Conservation (phyloP, 2,888 invertebrate genomes). For the Strigamia transsilvanica region DNA sequence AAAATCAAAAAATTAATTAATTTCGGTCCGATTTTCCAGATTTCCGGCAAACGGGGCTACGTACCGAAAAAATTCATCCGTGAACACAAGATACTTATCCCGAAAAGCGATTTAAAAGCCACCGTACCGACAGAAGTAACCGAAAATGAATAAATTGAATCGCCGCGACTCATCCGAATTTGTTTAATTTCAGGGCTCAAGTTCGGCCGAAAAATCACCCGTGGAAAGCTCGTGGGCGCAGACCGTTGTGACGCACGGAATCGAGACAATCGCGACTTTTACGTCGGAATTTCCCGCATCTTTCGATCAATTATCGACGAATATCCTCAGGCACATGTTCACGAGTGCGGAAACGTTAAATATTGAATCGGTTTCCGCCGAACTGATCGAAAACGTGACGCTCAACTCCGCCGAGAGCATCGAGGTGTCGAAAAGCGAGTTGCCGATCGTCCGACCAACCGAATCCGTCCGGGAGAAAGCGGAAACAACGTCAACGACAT, state of each 20-base stretch:
- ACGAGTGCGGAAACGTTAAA: not conserved
- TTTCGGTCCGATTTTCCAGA: conserved; percentile 61
- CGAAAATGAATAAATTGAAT: not conserved
- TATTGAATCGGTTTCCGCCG: not conserved
- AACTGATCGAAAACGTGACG: not conserved
- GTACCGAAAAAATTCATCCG: conserved; percentile 70
- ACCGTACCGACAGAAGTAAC: not conserved
- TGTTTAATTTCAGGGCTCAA: not conserved
- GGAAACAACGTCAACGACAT: too few relatives aligned
- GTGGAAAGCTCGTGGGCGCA: not conserved
- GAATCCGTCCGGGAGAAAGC: not conserved
- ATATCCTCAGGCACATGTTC: not conserved
- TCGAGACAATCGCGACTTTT: not conserved
- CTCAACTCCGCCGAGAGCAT: not conserved
- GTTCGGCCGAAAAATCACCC: not conserved
- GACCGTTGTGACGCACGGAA: not conserved
- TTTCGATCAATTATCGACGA: not conserved
- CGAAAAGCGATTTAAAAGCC: not conserved
- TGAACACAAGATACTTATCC: conserved; percentile 69
- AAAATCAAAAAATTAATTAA: not conserved
- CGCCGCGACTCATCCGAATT: not conserved
- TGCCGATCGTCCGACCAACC: not conserved
- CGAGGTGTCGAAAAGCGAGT: not conserved
- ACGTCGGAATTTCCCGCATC: not conserved
- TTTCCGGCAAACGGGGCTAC: conserved; percentile 75